phyloP scores from a whole-genome alignment of 2,113 vertebrate species.

The Pelmatolapia mariae region DNA sequence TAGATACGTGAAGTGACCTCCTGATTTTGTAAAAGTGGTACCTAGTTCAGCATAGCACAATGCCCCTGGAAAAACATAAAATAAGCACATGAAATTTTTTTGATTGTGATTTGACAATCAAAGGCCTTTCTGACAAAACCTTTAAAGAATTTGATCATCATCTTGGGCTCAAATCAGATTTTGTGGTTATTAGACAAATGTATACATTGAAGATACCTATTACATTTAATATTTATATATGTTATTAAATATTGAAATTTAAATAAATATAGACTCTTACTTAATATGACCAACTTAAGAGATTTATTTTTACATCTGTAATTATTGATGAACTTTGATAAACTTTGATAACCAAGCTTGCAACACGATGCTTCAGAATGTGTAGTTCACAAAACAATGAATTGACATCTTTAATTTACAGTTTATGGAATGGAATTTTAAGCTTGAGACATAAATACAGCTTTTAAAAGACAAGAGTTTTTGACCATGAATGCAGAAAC shows the following conservation, averaged over 20 bases:
- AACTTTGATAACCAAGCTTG: neutral
- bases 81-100: neutral
- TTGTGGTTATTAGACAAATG: neutral
- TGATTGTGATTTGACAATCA: neutral
- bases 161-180: neutral
- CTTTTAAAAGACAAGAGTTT: neutral
- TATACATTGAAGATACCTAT: neutral
- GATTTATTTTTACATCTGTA: neutral
- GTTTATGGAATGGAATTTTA: neutral
- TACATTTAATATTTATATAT: neutral
- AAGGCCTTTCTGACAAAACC: neutral
- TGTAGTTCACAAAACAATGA: neutral
- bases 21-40: constrained; percentile 83
- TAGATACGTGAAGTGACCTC: constrained; percentile 82
- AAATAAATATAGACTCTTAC: neutral
- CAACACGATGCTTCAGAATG: neutral
- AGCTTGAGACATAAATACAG: neutral
- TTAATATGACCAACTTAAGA: neutral
- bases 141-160: neutral
- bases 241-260: neutral
- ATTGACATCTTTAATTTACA: neutral
- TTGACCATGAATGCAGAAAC: neutral
- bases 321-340: neutral
- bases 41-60: constrained; percentile 84
- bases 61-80: constrained; percentile 65